Evolutionary conservation across 2,113 vertebrate species (phyloP).

Genomic region (Vireo altiloquus): DNA sequence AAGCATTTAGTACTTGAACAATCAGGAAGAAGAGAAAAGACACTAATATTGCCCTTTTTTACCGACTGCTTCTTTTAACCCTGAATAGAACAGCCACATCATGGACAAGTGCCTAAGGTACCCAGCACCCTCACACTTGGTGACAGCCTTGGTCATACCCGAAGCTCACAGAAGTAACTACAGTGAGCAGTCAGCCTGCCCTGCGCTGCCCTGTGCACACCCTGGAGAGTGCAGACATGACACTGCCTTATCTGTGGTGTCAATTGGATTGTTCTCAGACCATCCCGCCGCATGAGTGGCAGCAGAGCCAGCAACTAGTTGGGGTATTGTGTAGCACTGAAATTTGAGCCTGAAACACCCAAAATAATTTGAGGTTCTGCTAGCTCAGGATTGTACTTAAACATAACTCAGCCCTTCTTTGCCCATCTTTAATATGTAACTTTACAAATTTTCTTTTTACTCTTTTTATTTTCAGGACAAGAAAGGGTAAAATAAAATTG

Average conservation of each 20-base stretch:
- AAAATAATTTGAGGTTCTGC: neutral
- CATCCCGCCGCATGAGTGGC: neutral
- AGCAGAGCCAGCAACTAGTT: rapidly evolving
- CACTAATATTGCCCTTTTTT: neutral
- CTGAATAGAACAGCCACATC: neutral
- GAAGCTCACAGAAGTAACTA: neutral
- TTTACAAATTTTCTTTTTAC: neutral
- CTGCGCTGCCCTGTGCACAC: neutral
- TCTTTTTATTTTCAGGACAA: neutral
- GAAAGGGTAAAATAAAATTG: conserved; percentile 17
- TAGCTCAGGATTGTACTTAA: neutral
- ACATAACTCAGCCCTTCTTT: neutral
- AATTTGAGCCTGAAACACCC: neutral
- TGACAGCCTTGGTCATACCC: neutral
- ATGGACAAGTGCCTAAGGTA: neutral
- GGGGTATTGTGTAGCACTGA: neutral
- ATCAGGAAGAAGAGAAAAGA: neutral
- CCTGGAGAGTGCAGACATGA: neutral
- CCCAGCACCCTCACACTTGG: neutral
- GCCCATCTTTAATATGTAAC: neutral
- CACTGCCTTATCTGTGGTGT: neutral
- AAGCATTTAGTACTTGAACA: neutral
- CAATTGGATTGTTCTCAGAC: neutral
- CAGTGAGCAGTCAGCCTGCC: neutral
- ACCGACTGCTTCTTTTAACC: neutral